Evolutionary conservation across 2,888 invertebrate species (phyloP).

Genomic region (Stramonita haemastoma): DNA sequence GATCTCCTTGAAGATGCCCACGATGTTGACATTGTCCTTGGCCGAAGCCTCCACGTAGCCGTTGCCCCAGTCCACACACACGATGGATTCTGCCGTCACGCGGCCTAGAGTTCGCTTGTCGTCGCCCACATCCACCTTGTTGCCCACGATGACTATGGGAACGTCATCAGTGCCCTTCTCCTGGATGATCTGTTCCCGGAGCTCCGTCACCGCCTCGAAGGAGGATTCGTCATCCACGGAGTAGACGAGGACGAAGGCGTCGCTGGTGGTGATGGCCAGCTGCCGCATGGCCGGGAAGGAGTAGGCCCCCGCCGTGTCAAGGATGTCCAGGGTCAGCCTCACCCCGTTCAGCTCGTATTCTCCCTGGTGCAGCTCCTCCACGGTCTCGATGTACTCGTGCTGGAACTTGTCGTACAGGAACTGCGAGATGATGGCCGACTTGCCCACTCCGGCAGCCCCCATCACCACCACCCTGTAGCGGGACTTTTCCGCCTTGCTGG

Average conservation of each 20-base stretch:
- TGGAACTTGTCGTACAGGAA: constrained; percentile 74
- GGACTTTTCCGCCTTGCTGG: constrained; percentile 28
- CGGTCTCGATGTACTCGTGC: constrained; percentile 73
- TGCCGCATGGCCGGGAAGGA: constrained; percentile 77
- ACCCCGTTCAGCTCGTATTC: constrained; percentile 72
- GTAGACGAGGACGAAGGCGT: constrained; percentile 77
- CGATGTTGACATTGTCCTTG: constrained; percentile 88
- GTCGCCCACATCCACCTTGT: constrained; percentile 65
- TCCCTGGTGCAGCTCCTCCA: constrained; percentile 77
- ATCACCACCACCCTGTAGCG: constrained; percentile 72
- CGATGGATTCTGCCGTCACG: constrained; percentile 85
- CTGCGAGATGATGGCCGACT: constrained; percentile 75
- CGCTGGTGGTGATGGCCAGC: constrained; percentile 74
- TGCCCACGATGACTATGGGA: constrained; percentile 69
- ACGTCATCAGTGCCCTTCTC: constrained; percentile 57
- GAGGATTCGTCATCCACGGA: constrained; percentile 71
- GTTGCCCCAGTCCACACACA: constrained; percentile 93
- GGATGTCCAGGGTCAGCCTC: constrained; percentile 63
- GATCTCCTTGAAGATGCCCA: constrained; percentile 88
- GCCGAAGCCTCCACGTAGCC: constrained; percentile 95
- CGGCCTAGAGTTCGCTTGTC: constrained; percentile 79
- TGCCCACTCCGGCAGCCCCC: constrained; percentile 76
- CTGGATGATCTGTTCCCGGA: constrained; percentile 67
- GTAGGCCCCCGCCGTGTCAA: constrained; percentile 71
- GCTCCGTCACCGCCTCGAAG: constrained; percentile 69